Percentiles rank a stretch among this genome's conserved stretches.
phyloP scores from a whole-genome alignment of 2,113 vertebrate species.

The Galemys pyrenaicus region DNA sequence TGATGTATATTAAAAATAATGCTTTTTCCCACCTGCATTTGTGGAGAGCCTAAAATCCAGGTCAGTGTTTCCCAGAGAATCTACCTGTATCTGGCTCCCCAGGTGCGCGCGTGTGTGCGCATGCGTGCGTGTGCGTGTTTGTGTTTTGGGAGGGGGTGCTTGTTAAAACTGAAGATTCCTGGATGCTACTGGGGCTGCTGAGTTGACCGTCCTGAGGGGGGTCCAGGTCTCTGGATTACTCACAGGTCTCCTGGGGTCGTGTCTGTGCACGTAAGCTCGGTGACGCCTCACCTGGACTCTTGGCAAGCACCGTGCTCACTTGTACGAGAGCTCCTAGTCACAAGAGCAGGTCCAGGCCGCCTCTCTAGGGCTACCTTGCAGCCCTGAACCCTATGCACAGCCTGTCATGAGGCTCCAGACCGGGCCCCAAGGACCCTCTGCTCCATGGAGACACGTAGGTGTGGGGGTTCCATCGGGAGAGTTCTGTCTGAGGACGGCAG shows the following conservation, averaged over 20 bases:
- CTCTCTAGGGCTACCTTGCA: background rate
- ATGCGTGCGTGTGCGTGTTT: background rate
- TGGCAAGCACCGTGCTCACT: background rate
- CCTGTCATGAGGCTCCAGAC: background rate
- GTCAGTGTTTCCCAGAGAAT: background rate
- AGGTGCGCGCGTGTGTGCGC: background rate
- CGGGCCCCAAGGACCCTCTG: background rate
- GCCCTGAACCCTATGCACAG: rapidly evolving
- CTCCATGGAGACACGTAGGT: background rate
- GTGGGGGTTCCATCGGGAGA: rapidly evolving
- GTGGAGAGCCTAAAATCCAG: background rate
- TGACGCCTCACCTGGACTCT: background rate
- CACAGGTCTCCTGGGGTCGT: background rate
- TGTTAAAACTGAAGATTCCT: background rate
- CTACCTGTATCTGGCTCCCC: background rate
- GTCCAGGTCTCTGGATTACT: background rate
- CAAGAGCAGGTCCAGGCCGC: background rate
- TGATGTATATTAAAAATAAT: background rate
- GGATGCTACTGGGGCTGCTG: background rate
- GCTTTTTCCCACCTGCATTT: background rate
- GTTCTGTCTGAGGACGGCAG: background rate
- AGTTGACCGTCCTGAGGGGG: background rate
- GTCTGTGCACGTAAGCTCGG: background rate
- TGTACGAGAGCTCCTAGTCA: background rate
- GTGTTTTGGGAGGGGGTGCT: background rate